Percentiles rank a stretch among this genome's conserved stretches.
Evolutionary conservation across 2,888 invertebrate genomes (phyloP).

Genomic region (Hirtodrosophila histrioides): DNA sequence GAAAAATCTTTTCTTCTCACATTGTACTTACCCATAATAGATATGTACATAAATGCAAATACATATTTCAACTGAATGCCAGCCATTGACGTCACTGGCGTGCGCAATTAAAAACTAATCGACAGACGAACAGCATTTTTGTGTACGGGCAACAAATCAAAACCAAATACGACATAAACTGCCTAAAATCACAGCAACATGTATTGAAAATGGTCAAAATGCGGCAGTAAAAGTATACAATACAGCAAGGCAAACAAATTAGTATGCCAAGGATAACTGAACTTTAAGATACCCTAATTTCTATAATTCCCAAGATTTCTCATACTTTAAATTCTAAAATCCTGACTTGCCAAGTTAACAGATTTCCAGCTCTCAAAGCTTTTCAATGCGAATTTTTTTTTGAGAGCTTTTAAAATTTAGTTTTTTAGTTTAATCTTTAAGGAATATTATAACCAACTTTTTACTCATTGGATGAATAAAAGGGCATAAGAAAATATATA

Average conservation of each 20-base stretch:
- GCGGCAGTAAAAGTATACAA: constrained; percentile 30
- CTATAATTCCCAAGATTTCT: not conserved
- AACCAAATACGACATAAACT: constrained; percentile 50
- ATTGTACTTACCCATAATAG: constrained; percentile 25
- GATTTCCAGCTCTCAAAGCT: no score
- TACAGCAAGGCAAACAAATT: constrained; percentile 12
- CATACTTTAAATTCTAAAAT: no score
- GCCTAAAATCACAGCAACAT: constrained; percentile 31
- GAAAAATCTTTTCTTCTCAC: constrained; percentile 66
- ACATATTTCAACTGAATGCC: constrained; percentile 44
- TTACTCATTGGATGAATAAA: no score
- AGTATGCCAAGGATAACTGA: not conserved
- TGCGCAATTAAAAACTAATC: constrained; percentile 75
- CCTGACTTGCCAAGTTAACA: no score
- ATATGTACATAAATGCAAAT: constrained; percentile 5
- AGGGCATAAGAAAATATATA: no score
- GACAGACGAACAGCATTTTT: constrained; percentile 39
- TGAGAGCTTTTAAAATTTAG: no score
- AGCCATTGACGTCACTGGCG: constrained; percentile 65
- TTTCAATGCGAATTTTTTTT: no score
- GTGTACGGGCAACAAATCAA: constrained; percentile 65
- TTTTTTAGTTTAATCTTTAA: no score
- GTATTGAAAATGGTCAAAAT: constrained; percentile 30
- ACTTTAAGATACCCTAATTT: constrained; percentile 15
- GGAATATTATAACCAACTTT: no score